phyloP scores from a whole-genome alignment of 2,113 vertebrate species.

The Cyphomyrus discorhynchus region DNA sequence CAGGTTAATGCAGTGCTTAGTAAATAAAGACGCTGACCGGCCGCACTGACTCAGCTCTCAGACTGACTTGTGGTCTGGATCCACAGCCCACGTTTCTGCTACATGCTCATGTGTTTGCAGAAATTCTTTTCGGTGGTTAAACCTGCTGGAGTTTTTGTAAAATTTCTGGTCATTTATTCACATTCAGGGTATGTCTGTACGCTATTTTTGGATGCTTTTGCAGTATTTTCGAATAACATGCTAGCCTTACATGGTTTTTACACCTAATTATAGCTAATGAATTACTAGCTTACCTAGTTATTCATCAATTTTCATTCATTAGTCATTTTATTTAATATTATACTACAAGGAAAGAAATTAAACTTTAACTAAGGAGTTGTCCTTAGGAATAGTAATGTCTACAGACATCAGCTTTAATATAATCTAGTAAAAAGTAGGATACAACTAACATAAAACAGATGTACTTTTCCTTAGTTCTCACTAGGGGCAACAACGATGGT shows the following conservation, averaged over 20 bases:
- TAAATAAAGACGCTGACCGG: neutral
- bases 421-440: neutral
- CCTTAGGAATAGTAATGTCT: conserved; percentile 17
- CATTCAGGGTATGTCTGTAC: neutral
- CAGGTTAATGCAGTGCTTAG: neutral
- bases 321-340: conserved; percentile 18
- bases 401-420: neutral
- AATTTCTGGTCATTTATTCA: neutral
- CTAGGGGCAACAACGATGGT: neutral
- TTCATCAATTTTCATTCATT: conserved; percentile 18
- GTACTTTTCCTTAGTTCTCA: neutral
- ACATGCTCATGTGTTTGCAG: neutral
- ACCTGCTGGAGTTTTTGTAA: neutral
- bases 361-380: conserved; percentile 19
- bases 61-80: neutral
- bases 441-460: neutral
- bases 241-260: neutral
- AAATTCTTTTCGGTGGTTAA: neutral
- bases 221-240: neutral
- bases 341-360: conserved; percentile 19
- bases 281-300: conserved; percentile 11
- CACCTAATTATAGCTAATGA: neutral
- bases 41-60: neutral
- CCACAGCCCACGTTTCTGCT: neutral
- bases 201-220: neutral